Evolutionary conservation across 2,113 vertebrate species (phyloP).

Genomic region (Papio anubis): DNA sequence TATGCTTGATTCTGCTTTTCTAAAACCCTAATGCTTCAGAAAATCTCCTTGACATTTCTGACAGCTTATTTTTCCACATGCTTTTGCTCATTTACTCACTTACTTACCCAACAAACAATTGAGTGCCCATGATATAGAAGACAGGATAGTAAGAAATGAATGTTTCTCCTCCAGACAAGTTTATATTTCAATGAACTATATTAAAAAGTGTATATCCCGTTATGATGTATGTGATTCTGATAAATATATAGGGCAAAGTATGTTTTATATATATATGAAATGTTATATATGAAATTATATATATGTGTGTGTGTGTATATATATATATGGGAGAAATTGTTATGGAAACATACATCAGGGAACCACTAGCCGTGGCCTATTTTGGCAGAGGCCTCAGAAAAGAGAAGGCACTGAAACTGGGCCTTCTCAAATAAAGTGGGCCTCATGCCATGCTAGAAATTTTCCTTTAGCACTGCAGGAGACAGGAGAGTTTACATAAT

Average conservation of each 20-base stretch:
- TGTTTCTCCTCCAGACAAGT: not conserved
- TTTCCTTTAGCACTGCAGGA: too few species aligned
- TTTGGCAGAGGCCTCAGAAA: not conserved
- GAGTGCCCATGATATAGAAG: not conserved
- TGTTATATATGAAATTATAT: not conserved
- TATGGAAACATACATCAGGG: not conserved
- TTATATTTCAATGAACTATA: not conserved
- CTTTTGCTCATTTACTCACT: not conserved
- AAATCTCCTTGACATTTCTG: not conserved
- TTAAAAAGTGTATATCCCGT: not conserved
- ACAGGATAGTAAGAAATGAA: not conserved
- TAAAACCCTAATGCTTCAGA: not conserved
- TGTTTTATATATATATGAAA: not conserved
- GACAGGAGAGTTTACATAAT: too few species aligned
- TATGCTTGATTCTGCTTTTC: not conserved
- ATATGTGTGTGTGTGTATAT: not conserved
- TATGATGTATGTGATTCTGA: not conserved
- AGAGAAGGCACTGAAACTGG: fast-evolving
- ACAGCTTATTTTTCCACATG: not conserved
- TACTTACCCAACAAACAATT: not conserved
- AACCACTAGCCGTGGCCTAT: too few species aligned
- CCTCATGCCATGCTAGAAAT: too few species aligned
- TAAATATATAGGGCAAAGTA: not conserved
- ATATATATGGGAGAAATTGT: not conserved
- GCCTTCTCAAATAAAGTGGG: not conserved